Percentiles rank a stretch among this genome's conserved stretches.
Evolutionary conservation across 1,140 invertebrate genomes (phyloP).

Genomic region (Bombus sylvicola): DNA sequence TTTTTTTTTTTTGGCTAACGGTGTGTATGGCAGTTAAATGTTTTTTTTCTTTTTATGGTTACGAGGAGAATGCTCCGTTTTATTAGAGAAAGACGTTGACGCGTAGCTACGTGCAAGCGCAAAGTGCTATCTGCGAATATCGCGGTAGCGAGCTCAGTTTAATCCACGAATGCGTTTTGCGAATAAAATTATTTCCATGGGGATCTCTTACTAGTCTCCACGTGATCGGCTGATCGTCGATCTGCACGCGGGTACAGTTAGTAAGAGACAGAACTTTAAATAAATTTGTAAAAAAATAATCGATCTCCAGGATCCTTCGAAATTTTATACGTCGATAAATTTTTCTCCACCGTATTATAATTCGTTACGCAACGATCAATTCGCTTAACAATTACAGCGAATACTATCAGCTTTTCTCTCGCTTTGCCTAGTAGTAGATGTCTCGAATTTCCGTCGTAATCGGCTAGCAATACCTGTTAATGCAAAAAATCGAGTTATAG

Average conservation of each 20-base stretch:
- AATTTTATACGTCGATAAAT: background rate
- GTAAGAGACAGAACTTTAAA: background rate
- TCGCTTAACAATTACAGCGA: background rate
- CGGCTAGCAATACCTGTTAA: background rate
- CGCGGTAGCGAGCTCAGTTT: constrained; percentile 20
- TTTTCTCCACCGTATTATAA: background rate
- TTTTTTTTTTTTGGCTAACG: background rate
- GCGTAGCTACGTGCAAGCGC: constrained; percentile 44
- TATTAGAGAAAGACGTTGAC: constrained; percentile 46
- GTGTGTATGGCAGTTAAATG: background rate
- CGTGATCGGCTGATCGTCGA: constrained; percentile 2
- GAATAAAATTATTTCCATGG: background rate
- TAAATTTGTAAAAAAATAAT: constrained; percentile 29
- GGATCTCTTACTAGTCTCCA: background rate
- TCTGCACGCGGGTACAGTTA: no score
- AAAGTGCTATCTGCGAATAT: background rate
- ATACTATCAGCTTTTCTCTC: background rate
- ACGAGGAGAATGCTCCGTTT: constrained; percentile 11
- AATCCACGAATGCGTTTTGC: constrained; percentile 46
- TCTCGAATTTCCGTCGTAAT: background rate
- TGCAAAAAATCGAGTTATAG: background rate
- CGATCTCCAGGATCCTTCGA: background rate
- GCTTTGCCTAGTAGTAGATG: no score
- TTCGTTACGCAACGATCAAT: background rate
- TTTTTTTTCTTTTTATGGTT: background rate